Percentiles rank a stretch among this genome's conserved stretches.
Conservation (phyloP, 2,888 invertebrate genomes). For the Apodemia mormo region DNA sequence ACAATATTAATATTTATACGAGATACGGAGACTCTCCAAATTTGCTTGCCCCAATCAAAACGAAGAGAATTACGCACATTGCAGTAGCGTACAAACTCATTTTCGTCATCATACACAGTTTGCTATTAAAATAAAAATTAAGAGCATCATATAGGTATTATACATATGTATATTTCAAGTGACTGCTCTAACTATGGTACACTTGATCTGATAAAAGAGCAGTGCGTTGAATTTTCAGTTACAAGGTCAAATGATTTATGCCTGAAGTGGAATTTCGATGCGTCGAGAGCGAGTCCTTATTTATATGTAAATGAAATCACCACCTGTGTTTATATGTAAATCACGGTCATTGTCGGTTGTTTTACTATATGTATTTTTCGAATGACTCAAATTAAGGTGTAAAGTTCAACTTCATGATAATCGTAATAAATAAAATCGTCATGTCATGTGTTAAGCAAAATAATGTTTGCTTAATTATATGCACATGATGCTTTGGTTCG, state of each 20-base stretch:
- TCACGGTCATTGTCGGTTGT: constrained; percentile 12
- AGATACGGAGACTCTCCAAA: no score
- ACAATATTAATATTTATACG: no score
- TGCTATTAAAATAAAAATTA: background rate
- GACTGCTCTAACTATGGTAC: background rate
- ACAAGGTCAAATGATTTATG: constrained; percentile 2
- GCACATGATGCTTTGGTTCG: background rate
- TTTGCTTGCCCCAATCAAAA: no score
- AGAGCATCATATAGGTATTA: no score
- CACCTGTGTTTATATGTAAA: constrained; percentile 9
- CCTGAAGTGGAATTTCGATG: constrained; percentile 4
- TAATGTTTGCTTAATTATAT: background rate
- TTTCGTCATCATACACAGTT: no score
- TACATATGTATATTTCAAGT: background rate
- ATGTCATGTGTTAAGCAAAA: background rate
- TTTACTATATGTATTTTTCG: background rate
- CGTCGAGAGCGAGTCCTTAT: background rate
- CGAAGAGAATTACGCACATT: no score
- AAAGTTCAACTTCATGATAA: background rate
- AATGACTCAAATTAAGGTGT: constrained; percentile 4
- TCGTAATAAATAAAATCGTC: no score
- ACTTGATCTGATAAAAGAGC: background rate
- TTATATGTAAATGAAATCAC: constrained; percentile 16
- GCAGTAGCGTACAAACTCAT: no score
- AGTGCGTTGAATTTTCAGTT: constrained; percentile 2